These are phyloP conservation scores for Periparus ater DNA, from an alignment of 2,797 vertebrate species.

Conservation along the genomic window DNA sequence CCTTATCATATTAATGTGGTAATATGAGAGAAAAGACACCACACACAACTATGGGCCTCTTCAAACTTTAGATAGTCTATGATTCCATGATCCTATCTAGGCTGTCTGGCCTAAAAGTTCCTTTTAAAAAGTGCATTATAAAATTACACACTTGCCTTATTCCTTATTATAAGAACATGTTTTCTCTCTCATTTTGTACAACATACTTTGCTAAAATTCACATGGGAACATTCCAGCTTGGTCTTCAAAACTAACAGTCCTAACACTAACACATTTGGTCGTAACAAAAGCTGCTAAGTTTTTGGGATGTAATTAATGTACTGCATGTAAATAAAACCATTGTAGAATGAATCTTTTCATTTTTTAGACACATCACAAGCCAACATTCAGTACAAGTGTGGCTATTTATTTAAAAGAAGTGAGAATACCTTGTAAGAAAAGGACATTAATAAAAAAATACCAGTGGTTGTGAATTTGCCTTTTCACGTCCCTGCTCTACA, in stretches of 20 bases:
- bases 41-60: not conserved
- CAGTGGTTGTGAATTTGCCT: not conserved
- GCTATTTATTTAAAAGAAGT: not conserved
- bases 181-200: not conserved
- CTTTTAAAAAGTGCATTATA: not conserved
- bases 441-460: not conserved
- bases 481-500: not conserved
- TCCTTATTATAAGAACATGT: not conserved
- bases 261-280: not conserved
- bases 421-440: not conserved
- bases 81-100: not conserved
- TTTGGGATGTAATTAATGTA: not conserved
- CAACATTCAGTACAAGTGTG: not conserved
- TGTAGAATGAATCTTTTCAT: not conserved
- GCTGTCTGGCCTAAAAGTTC: not conserved
- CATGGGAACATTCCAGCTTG: not conserved
- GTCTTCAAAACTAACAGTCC: conserved; percentile 1
- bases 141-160: not conserved
- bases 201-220: conserved; percentile 6
- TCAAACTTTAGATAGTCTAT: not conserved
- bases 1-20: not conserved
- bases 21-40: not conserved
- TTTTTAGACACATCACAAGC: not conserved
- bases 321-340: not conserved
- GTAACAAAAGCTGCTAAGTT: not conserved